phyloP scores from a whole-genome alignment of 2,888 invertebrate species.

The Watsonalla binaria region DNA sequence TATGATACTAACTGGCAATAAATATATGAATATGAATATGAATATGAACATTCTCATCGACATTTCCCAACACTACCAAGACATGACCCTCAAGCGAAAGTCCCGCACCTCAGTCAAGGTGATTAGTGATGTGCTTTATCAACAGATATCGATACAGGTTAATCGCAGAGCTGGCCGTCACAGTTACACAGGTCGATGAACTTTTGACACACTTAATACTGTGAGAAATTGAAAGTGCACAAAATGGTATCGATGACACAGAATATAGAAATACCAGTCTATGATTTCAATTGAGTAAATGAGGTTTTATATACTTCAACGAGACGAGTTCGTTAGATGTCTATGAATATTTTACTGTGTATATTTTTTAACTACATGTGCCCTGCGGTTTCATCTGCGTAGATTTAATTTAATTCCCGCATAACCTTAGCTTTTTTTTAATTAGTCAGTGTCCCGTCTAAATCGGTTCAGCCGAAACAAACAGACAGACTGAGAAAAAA shows the following conservation, averaged over 20 bases:
- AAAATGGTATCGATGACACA: conserved; percentile 14
- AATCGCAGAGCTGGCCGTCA: conserved; percentile 1
- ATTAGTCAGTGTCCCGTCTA: too few relatives aligned
- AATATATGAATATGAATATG: too few relatives aligned
- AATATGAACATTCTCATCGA: conserved; percentile 4
- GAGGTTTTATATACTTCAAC: too few relatives aligned
- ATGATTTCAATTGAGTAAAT: not conserved
- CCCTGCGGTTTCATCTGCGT: too few relatives aligned
- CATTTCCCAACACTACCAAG: conserved; percentile 31
- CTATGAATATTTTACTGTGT: too few relatives aligned
- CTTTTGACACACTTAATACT: conserved; percentile 14
- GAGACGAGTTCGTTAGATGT: too few relatives aligned
- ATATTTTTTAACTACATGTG: too few relatives aligned
- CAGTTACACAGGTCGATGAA: conserved; percentile 23
- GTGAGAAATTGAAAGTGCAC: conserved; percentile 31
- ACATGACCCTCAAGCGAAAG: conserved; percentile 59
- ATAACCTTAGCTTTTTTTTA: too few relatives aligned
- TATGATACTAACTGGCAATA: too few relatives aligned
- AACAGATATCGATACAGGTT: conserved; percentile 2
- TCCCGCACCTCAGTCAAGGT: conserved; percentile 33
- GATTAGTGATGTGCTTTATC: conserved; percentile 37
- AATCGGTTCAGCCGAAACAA: too few relatives aligned
- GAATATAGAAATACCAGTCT: conserved; percentile 10
- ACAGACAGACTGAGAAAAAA: too few relatives aligned
- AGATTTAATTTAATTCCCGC: too few relatives aligned